phyloP scores from a whole-genome alignment of 2,797 vertebrate genomes.

The Tangara arthus region DNA sequence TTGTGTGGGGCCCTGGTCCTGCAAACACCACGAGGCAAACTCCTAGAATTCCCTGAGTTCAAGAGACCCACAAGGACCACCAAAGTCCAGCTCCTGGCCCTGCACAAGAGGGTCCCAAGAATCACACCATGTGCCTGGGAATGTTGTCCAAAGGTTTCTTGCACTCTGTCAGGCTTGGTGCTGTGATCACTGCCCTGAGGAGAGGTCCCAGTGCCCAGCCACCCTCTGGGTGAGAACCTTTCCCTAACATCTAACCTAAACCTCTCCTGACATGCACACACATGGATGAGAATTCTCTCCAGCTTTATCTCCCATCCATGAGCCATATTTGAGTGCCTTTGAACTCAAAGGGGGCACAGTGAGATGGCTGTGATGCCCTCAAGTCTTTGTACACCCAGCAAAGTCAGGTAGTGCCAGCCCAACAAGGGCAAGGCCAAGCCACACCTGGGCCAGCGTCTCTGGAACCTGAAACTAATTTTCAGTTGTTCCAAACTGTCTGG shows the following conservation, averaged over 20 bases:
- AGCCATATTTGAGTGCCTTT: background rate
- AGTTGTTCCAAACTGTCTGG: background rate
- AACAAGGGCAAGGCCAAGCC: rapidly evolving
- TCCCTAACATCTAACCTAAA: background rate
- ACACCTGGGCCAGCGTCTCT: background rate
- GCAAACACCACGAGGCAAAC: background rate
- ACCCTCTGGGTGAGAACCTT: background rate
- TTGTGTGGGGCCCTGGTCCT: background rate
- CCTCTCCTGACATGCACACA: background rate
- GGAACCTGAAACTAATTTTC: background rate
- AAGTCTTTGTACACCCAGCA: background rate
- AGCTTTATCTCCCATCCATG: background rate
- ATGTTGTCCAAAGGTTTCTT: rapidly evolving
- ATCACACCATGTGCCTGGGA: background rate
- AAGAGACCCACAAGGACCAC: background rate
- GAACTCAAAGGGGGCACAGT: rapidly evolving
- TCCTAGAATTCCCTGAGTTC: background rate
- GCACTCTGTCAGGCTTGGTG: background rate
- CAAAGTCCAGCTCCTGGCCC: background rate
- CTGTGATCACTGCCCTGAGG: background rate
- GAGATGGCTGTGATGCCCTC: background rate
- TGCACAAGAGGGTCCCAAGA: background rate
- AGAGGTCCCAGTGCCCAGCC: background rate
- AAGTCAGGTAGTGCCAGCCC: background rate
- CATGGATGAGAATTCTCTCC: background rate